Conservation (phyloP, 1,140 invertebrate genomes). For the Carposina sasakii region DNA sequence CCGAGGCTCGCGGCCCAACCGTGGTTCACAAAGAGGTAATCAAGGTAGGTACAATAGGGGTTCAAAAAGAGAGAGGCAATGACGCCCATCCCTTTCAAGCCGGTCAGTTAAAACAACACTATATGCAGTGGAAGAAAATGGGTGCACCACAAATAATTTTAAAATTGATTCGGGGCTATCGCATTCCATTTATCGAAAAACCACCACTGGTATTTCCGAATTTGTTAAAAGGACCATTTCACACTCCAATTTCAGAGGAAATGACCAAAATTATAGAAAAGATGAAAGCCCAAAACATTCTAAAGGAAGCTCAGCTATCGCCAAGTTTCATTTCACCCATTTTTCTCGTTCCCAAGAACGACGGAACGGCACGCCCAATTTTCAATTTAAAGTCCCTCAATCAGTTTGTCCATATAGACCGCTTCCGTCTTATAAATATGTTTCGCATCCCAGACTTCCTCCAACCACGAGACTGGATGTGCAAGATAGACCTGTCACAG, state of each 20-base stretch:
- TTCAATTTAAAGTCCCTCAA: slow-evolving; percentile 33
- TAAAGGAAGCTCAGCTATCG: neutral
- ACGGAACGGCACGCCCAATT: slow-evolving; percentile 18
- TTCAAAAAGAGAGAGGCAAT: slow-evolving; percentile 12
- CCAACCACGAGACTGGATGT: slow-evolving; percentile 20
- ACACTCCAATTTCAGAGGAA: slow-evolving; percentile 11
- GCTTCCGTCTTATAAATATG: slow-evolving; percentile 32
- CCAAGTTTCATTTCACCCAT: slow-evolving; percentile 27
- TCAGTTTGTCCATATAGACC: slow-evolving; percentile 16
- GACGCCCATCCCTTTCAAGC: slow-evolving; percentile 11
- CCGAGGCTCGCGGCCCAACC: slow-evolving; percentile 3
- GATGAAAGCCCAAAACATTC: too few species aligned
- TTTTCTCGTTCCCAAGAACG: slow-evolving; percentile 24
- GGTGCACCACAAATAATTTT: slow-evolving; percentile 14
- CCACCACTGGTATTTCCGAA: slow-evolving; percentile 13
- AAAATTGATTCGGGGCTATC: slow-evolving; percentile 14
- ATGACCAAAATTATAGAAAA: slow-evolving; percentile 10
- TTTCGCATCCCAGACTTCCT: slow-evolving; percentile 30
- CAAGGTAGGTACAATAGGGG: slow-evolving; percentile 1
- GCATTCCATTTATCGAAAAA: slow-evolving; percentile 13
- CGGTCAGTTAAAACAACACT: slow-evolving; percentile 9
- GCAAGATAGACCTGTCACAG: too few species aligned
- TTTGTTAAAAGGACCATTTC: neutral
- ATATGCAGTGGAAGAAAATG: slow-evolving; percentile 11
- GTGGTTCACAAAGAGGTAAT: neutral